A percentile compares a stretch with the other conserved stretches of the same genome.
Conservation (phyloP, 2,113 vertebrate genomes). For the Motacilla tschutschensis region DNA sequence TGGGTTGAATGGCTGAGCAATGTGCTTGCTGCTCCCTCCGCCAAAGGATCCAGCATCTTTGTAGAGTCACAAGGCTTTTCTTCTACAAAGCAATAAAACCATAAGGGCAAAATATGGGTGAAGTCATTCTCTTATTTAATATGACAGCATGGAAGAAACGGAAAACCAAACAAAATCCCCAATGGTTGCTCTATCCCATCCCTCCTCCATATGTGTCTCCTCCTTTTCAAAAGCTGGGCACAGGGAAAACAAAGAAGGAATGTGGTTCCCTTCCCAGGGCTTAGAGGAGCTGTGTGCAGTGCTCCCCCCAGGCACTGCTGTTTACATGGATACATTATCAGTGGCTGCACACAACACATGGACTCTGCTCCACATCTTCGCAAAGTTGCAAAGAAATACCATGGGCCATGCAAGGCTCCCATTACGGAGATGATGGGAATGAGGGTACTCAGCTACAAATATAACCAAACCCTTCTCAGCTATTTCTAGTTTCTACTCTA, state of each 20-base stretch:
- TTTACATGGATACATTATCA: not conserved
- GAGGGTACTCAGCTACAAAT: not conserved
- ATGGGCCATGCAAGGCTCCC: accelerated
- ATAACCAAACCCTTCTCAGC: not conserved
- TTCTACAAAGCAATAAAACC: not conserved
- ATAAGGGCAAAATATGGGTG: not conserved
- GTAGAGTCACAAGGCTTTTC: not conserved
- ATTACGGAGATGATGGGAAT: accelerated
- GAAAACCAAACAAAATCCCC: not conserved
- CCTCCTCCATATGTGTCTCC: not conserved
- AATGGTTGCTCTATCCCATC: not conserved
- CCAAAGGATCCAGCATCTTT: not conserved
- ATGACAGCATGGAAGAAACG: not conserved
- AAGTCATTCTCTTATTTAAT: not conserved
- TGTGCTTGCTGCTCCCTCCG: not conserved
- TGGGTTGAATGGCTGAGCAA: not conserved
- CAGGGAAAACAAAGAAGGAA: not conserved
- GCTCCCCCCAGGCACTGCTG: not conserved
- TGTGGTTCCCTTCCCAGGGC: accelerated
- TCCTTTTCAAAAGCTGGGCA: not conserved
- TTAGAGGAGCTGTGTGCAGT: not conserved
- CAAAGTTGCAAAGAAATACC: not conserved
- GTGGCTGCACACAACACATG: accelerated
- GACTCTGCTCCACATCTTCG: not conserved
- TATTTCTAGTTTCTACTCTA: not conserved